phyloP scores from a whole-genome alignment of 2,888 invertebrate genomes.

The Ormyrus rosae region DNA sequence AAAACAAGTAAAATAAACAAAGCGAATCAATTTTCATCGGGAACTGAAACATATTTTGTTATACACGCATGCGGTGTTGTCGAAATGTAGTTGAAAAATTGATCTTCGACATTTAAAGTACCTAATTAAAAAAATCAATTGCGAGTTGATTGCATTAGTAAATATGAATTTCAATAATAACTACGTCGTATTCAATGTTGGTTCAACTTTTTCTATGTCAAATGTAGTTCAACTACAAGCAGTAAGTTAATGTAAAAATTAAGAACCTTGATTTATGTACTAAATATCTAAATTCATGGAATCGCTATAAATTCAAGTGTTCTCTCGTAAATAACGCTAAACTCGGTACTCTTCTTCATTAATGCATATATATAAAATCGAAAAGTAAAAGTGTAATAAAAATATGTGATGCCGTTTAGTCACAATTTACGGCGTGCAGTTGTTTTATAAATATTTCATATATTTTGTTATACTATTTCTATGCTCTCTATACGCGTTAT shows the following conservation, averaged over 20 bases:
- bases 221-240: too few relatives aligned
- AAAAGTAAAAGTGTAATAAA: background rate
- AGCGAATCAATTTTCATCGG: background rate
- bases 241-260: background rate
- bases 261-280: background rate
- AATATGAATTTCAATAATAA: too few relatives aligned
- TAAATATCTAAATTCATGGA: background rate
- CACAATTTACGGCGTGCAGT: slow-evolving; percentile 66
- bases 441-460: slow-evolving; percentile 74
- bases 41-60: background rate
- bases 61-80: background rate
- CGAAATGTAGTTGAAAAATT: too few relatives aligned
- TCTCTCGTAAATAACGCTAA: background rate
- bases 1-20: slow-evolving; percentile 4
- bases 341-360: too few relatives aligned
- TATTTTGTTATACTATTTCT: slow-evolving; percentile 76
- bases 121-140: too few relatives aligned
- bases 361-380: background rate
- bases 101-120: too few relatives aligned
- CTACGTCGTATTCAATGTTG: too few relatives aligned
- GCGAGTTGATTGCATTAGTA: too few relatives aligned
- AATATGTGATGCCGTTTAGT: slow-evolving; percentile 56
- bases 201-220: too few relatives aligned
- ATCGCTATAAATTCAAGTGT: background rate
- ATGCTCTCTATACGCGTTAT: slow-evolving; percentile 64